Percentiles rank a stretch among this genome's conserved stretches.
Conservation (phyloP, 2,797 vertebrate species). For the Lacerta viridis region DNA sequence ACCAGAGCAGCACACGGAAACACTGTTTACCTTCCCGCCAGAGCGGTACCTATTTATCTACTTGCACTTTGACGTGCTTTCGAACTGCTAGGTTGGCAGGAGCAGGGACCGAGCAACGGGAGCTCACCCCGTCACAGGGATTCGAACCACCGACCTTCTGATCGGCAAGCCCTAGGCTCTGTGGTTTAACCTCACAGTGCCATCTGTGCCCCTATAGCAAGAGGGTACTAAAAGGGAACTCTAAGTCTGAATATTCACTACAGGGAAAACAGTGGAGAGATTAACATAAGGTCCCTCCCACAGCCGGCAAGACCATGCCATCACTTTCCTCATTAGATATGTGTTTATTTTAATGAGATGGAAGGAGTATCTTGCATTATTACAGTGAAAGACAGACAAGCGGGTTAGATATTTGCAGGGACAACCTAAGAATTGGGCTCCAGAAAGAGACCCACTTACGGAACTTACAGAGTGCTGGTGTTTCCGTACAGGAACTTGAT, state of each 20-base stretch:
- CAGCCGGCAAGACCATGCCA: not conserved
- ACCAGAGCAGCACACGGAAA: too few species aligned
- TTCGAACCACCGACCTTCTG: too few species aligned
- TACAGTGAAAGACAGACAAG: not conserved
- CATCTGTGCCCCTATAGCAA: too few species aligned
- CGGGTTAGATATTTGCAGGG: not conserved
- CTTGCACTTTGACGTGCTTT: too few species aligned
- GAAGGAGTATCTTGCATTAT: conserved; percentile 43
- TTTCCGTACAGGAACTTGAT: too few species aligned
- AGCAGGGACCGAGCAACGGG: too few species aligned
- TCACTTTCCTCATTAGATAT: conserved; percentile 26
- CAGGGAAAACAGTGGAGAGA: not conserved
- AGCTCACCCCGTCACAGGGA: too few species aligned
- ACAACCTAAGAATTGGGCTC: not conserved
- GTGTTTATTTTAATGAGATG: conserved; percentile 48
- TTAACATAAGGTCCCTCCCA: not conserved
- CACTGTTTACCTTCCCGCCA: too few species aligned
- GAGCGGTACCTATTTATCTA: too few species aligned
- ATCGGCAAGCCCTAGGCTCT: too few species aligned
- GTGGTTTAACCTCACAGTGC: too few species aligned
- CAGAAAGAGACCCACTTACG: not conserved
- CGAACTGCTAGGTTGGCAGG: too few species aligned
- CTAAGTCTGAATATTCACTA: not conserved
- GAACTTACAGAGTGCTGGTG: not conserved
- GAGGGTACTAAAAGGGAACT: not conserved